Base-by-base conservation (phyloP, 2,113 vertebrate species). In the Eidolon helvum region DNA sequence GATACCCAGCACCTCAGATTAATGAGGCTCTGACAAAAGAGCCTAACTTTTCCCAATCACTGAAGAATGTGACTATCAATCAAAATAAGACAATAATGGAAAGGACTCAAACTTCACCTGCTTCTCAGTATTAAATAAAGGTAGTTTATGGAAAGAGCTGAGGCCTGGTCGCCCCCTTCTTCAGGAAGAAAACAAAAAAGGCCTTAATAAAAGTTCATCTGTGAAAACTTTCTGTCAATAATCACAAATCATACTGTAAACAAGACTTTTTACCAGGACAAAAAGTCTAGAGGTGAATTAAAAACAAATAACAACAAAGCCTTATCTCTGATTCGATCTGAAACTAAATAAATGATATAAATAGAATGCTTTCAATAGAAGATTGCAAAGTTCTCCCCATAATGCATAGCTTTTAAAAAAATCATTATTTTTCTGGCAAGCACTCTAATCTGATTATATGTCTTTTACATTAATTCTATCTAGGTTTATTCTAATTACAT, bases 361-460 rank as follows among this genome's bases (percentile, higher is more conserved):
- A 59, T 38, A 68, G 86, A 96, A 79, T 59, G 40, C 14, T 88
- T 18, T 38, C 91, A 97, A 95, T 19, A 95, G 18, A 33, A 96
- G 88, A 85, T 95, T 95, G 18, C 63, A 98, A 63, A 79, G 6
- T 40, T 91, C 97, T 84, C 63, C 26, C 40, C 68, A 38, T 35
- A 91, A 94, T 75, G n/a, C 19, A 80, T 16, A 68, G 50, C 90
- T 79, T 95, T 86, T 96, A 96, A 79, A 98, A 98, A 97, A 97
- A 88, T 55, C 26, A 79, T 90, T 95, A 85, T 35, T 95, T 97
- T 97, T 95, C 93, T 98, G 82, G 80, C 92, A 98, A 85, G 26
- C 53, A 83, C 45, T 9, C 55, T 98, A 93, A 97, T 97, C 80
- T 97, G 86, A 98, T 98, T 98, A 97, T 93, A 48, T 66, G 48